Percentiles rank a stretch among this genome's conserved stretches.
phyloP scores from a whole-genome alignment of 37 sponge, comb jelly and placozoan genomes.

The Amphimedon queenslandica region DNA sequence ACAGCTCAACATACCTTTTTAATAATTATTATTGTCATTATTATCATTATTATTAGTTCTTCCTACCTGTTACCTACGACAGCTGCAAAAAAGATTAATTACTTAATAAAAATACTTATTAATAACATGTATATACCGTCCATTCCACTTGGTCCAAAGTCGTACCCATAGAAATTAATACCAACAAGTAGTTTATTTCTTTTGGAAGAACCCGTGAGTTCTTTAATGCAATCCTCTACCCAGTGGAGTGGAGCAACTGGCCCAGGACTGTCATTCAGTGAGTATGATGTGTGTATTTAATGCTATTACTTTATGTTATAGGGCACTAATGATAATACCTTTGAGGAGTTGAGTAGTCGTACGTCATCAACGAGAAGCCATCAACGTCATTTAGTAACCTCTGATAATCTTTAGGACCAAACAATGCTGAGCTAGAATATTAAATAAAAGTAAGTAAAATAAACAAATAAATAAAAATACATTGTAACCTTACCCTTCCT shows the following conservation, averaged over 20 bases:
- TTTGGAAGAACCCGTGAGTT: constrained; percentile 31
- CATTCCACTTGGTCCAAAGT: constrained; percentile 55
- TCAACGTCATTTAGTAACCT: constrained; percentile 73
- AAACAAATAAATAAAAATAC: background rate
- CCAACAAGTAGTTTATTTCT: constrained; percentile 91
- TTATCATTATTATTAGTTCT: background rate
- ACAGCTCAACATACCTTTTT: constrained; percentile 73
- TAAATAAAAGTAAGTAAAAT: no score
- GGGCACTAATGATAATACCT: constrained; percentile 25
- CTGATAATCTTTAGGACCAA: constrained; percentile 78
- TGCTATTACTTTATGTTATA: background rate
- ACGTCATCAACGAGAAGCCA: constrained; percentile 93
- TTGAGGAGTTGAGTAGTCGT: constrained; percentile 80
- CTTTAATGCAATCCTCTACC: constrained; percentile 69
- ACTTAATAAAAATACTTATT: background rate
- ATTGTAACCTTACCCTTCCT: constrained; percentile 21
- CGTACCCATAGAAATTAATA: constrained; percentile 95
- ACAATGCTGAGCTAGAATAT: constrained; percentile 24
- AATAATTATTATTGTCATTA: background rate
- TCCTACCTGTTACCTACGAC: constrained; percentile 36
- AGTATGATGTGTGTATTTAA: background rate
- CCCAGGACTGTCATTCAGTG: constrained; percentile 55
- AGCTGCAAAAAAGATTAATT: constrained; percentile 9
- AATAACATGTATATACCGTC: constrained; percentile 27
- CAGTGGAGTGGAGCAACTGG: constrained; percentile 84